Evolutionary conservation across 2,113 vertebrate genomes (phyloP), one percentile per base, ranked within the genome.

Genomic region (Brachyistius frenatus): DNA sequence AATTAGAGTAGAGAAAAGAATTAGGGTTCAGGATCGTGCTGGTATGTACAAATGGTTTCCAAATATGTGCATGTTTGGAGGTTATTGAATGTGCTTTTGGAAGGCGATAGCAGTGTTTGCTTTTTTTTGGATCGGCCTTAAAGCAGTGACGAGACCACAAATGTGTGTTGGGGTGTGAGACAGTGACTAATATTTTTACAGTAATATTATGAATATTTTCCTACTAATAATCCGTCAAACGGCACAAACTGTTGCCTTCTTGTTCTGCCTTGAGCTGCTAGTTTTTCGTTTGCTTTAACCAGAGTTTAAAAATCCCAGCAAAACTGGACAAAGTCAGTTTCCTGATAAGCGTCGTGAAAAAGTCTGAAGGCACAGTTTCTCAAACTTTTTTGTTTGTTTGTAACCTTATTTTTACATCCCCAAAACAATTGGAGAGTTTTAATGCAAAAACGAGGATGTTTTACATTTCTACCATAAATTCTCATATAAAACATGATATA

Each of bases 1-100:
- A 67, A 71, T 69, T 3, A 66, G 46, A 69, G 47, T 6, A 10
- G n/a, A 52, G 49, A 62, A 13, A 8, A 32, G 37, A 68, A 53
- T 80, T 47, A 50, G 35, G 53, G 66, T 76, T 68, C n/a, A 32
- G 23, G 55, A 32, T 65, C 4, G 0, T 76, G 70, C 57, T 67
- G 81, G 81, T 73, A 85, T 83, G 76, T 46, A 30, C 54, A 47
- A 53, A 60, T 47, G 15, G 7, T 81, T 77, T 81, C 71, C 70
- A 83, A 53, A 76, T 66, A 56, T 63, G 35, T 55, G 49, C 53
- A 61, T 55, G 6, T 36, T 57, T 73, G 58, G 36, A 68, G 54
- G 14, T 35, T 47, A 71, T 44, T 83, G 66, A 53, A 46, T n/a
- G 23, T 23, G 23, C 23, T 50, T 69, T 70, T 66, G 31, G 15